phyloP scores from a whole-genome alignment of 2,888 invertebrate genomes.

The Ormyrus labotus region DNA sequence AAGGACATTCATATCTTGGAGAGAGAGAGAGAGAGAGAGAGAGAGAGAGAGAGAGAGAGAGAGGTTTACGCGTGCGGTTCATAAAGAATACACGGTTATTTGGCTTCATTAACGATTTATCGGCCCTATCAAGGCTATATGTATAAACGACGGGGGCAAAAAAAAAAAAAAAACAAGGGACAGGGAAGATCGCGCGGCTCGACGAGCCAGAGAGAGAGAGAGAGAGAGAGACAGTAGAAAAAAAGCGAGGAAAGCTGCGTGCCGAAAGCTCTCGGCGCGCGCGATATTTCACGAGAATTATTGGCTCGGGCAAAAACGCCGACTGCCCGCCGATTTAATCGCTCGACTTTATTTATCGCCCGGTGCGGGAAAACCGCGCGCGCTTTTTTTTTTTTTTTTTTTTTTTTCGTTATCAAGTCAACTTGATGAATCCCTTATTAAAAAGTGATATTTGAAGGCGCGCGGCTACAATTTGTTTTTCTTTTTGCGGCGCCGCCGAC shows the following conservation, averaged over 20 bases:
- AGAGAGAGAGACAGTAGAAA: too few relatives aligned
- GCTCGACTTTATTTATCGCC: conserved; percentile 62
- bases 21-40: too few relatives aligned
- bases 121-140: conserved; percentile 50
- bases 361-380: conserved; percentile 46
- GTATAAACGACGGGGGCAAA: conserved; percentile 17
- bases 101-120: conserved; percentile 63
- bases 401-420: conserved; percentile 52
- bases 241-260: conserved; percentile 26
- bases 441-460: conserved; percentile 32
- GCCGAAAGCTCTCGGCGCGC: conserved; percentile 57
- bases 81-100: conserved; percentile 53
- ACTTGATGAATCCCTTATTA: conserved; percentile 54
- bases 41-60: too few relatives aligned
- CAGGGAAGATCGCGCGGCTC: too few relatives aligned
- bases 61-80: background rate
- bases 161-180: conserved; percentile 12
- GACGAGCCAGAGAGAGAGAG: too few relatives aligned
- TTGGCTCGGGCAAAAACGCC: conserved; percentile 62
- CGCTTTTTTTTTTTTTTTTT: conserved; percentile 54
- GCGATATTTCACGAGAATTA: conserved; percentile 64
- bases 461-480: background rate
- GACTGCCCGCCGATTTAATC: conserved; percentile 63
- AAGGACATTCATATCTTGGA: conserved; percentile 24
- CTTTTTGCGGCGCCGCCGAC: background rate